These are phyloP conservation scores for Hesperia comma DNA, from an alignment of 2,888 invertebrate species.

Conservation along the genomic window DNA sequence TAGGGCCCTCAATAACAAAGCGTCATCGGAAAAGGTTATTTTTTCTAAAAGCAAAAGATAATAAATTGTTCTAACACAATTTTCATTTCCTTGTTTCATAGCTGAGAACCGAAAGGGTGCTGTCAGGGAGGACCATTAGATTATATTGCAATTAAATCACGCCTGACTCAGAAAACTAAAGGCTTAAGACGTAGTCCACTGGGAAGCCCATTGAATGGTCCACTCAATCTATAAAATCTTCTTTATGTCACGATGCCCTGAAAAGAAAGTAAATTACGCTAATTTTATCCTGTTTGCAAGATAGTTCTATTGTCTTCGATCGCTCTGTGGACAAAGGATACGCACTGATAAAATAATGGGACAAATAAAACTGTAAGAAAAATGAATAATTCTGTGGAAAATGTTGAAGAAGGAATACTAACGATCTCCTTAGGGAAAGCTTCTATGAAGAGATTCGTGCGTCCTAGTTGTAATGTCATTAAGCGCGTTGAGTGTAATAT, in stretches of 20 bases:
- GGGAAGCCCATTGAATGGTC: not conserved
- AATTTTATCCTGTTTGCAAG: too few relatives aligned
- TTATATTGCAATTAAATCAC: not conserved
- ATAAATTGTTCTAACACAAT: not conserved
- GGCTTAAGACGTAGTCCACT: not conserved
- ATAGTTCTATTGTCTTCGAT: too few relatives aligned
- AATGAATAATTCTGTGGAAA: not conserved
- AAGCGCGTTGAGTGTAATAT: too few relatives aligned
- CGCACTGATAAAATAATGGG: constrained; percentile 5
- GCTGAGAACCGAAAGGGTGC: not conserved
- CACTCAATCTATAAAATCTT: not conserved
- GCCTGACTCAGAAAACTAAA: not conserved
- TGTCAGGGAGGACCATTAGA: not conserved
- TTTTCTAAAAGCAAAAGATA: too few relatives aligned
- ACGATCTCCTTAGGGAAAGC: not conserved
- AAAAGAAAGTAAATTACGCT: too few relatives aligned
- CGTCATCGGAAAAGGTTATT: too few relatives aligned
- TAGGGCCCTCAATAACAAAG: too few relatives aligned
- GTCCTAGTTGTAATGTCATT: too few relatives aligned
- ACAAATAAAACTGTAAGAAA: constrained; percentile 2
- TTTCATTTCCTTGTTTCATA: not conserved
- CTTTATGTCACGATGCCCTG: not conserved
- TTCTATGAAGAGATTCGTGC: too few relatives aligned
- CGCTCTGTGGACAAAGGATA: not conserved
- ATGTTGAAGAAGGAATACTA: not conserved